Conservation (phyloP, 2,113 vertebrate genomes). For the Peucedramus taeniatus region DNA sequence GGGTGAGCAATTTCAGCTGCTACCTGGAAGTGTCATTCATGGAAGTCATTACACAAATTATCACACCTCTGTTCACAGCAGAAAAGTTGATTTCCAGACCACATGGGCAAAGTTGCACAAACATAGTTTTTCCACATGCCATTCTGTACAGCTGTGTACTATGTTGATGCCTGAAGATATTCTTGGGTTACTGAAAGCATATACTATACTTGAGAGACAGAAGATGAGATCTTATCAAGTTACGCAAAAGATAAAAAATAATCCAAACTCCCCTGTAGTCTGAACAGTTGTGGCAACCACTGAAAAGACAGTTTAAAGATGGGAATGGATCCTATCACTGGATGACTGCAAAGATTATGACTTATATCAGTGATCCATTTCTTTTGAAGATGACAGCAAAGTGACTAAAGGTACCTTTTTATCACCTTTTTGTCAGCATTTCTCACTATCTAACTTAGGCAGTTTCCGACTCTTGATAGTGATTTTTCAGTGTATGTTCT, state of each 20-base stretch:
- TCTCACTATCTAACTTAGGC: not conserved
- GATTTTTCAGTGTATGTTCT: not conserved
- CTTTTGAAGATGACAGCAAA: not conserved
- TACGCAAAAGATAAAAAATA: not conserved
- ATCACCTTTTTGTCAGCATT: not conserved
- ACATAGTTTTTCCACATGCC: not conserved
- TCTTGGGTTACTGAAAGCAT: not conserved
- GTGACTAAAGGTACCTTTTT: not conserved
- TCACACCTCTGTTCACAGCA: not conserved
- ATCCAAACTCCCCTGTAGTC: not conserved
- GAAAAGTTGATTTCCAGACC: not conserved
- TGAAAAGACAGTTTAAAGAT: not conserved
- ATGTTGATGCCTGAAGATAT: not conserved
- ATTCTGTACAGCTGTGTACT: not conserved
- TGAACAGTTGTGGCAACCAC: not conserved
- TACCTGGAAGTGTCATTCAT: not conserved
- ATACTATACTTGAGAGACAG: not conserved
- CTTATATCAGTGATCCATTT: not conserved
- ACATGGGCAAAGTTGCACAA: not conserved
- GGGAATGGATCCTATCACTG: not conserved
- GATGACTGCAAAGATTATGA: not conserved
- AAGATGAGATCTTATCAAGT: not conserved
- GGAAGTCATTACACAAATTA: fast-evolving
- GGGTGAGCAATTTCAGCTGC: not conserved
- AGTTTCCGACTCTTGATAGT: not conserved